Conservation (phyloP, 2,113 vertebrate species). For the Hippocampus comes region DNA sequence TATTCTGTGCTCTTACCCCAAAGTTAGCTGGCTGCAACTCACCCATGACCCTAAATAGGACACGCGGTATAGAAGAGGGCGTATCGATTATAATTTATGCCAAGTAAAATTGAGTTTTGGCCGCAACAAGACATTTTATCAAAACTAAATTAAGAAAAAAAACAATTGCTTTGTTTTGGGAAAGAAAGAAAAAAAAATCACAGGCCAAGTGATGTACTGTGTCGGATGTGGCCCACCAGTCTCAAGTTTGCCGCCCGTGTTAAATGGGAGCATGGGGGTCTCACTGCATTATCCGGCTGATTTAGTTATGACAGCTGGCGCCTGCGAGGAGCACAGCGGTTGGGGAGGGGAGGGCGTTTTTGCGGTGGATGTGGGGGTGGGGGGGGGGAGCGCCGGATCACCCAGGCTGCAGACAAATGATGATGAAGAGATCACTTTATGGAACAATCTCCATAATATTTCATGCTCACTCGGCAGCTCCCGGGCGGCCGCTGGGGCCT, state of each 20-base stretch:
- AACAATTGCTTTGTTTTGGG: too few relatives aligned
- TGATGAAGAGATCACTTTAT: conserved; percentile 99
- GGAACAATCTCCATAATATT: conserved; percentile 99
- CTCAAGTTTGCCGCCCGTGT: not conserved
- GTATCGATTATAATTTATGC: too few relatives aligned
- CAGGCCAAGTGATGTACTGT: not conserved
- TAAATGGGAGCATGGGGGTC: conserved; percentile 27
- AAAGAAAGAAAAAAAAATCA: not conserved
- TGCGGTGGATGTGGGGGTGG: not conserved
- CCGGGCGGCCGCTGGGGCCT: conserved; percentile 76
- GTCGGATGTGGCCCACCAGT: not conserved
- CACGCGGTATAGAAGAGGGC: too few relatives aligned
- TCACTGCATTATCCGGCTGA: conserved; percentile 86
- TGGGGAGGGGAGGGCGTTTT: conserved; percentile 45
- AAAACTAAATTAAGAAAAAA: not conserved
- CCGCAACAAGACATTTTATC: too few relatives aligned
- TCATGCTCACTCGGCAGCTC: conserved; percentile 88
- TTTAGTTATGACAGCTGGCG: conserved; percentile 98
- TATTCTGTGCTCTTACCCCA: too few relatives aligned
- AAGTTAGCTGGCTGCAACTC: too few relatives aligned
- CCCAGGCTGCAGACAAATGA: conserved; percentile 92
- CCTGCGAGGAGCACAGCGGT: conserved; percentile 79
- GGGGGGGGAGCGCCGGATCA: conserved; percentile 73
- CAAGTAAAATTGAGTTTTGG: too few relatives aligned
- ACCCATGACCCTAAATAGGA: too few relatives aligned